Base-by-base conservation (phyloP, 2,888 invertebrate genomes). In the Ornithoptera priamus region DNA sequence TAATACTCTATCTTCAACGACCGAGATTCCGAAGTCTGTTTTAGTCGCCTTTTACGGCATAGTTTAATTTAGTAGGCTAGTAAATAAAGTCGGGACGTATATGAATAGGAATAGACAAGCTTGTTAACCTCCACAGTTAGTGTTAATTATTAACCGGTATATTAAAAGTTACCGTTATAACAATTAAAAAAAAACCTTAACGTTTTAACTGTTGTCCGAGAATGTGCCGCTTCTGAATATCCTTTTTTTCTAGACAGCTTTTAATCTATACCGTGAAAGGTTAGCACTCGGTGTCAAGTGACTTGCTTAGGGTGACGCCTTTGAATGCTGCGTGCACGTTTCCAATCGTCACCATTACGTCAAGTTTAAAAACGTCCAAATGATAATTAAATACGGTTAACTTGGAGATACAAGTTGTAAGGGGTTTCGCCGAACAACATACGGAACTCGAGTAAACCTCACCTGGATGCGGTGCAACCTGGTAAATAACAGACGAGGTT, bases 251-350 rank as follows among this genome's bases (percentile, higher is more conserved):
- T 66, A 70, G 70, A 70, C 70, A 24, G 59, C 53, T 53, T 70
- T 70, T 70, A 70, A 70, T 70, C 70, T 67, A 70, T 63, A 67
- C 62, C 53, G 62, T 65, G 76, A 75, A 77, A 80, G 77, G 77
- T 78, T 76, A 76, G 74, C 70, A 65, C 75, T 72, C 74, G 77
- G 79, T 79, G 75, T 81, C 79, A 77, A 78, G 77, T 80, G 79
- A 78, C 79, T 79, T 77, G 72, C 65, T 62, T 60, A 71, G 81
- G 84, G 82, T 80, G 82, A 79, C 81, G 78, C 75, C 74, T 71
- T 71, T 73, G 69, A 61, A 74, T 77, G 84, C 75, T 42, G 73
- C 71, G 67, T 10, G 10, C 59, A 58, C 30, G 8, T 24, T 30
- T 57, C 30, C 61, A 42, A 69, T 61, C n/a, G 20, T 8, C 36